Evolutionary conservation across 2,888 invertebrate species (phyloP).

Genomic region (Cyclophora punctaria): DNA sequence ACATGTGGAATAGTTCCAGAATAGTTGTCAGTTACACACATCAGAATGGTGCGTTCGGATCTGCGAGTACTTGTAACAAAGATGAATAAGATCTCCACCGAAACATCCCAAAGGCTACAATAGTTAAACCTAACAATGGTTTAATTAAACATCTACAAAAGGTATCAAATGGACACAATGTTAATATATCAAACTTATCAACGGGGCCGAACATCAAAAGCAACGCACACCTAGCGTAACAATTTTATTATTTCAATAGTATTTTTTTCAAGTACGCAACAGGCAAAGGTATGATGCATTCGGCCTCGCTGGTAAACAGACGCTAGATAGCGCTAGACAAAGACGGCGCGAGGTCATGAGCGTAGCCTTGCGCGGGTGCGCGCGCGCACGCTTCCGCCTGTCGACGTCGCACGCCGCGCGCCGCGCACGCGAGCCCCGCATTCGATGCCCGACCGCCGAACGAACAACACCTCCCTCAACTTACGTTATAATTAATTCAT

Average conservation of each 20-base stretch:
- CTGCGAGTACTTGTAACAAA: no score
- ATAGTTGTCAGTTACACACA: no score
- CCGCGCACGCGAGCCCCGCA: slow-evolving; percentile 35
- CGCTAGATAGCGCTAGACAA: slow-evolving; percentile 73
- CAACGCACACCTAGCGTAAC: slow-evolving; percentile 29
- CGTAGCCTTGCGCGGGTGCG: slow-evolving; percentile 72
- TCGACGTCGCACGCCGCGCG: slow-evolving; percentile 33
- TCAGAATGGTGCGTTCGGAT: no score
- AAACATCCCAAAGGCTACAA: no score
- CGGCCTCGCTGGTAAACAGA: slow-evolving; percentile 71
- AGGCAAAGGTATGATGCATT: slow-evolving; percentile 68
- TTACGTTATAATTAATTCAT: no score
- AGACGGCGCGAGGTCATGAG: slow-evolving; percentile 74
- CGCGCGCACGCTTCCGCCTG: slow-evolving; percentile 67
- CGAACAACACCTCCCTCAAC: slow-evolving; percentile 26
- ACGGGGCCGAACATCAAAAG: slow-evolving; percentile 43
- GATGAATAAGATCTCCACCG: no score
- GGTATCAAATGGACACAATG: slow-evolving; percentile 18
- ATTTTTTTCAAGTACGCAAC: slow-evolving; percentile 51
- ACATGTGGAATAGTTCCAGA: no score
- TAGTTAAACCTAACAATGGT: slow-evolving; percentile 5
- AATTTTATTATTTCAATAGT: slow-evolving; percentile 53
- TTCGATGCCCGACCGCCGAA: slow-evolving; percentile 36
- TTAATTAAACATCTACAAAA: slow-evolving; percentile 8
- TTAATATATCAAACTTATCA: slow-evolving; percentile 43